Percentiles rank a stretch among this genome's conserved stretches.
phyloP scores from a whole-genome alignment of 2,797 vertebrate genomes.

The Sebastes dallii region DNA sequence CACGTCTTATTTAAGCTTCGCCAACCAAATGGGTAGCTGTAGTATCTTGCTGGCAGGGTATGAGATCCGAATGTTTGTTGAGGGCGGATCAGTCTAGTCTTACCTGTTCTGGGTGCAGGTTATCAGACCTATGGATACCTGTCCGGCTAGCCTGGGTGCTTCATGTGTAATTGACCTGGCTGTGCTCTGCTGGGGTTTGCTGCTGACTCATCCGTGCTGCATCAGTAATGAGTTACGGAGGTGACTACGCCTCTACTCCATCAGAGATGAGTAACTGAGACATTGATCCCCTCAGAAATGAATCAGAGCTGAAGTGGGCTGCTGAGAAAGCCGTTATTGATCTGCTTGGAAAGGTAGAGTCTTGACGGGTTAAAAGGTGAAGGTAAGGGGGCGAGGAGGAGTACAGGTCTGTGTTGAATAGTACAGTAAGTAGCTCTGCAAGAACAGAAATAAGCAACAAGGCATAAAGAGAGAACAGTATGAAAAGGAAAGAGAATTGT shows the following conservation, averaged over 20 bases:
- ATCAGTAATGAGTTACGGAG: conserved; percentile 60
- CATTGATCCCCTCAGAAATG: conserved; percentile 64
- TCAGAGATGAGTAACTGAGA: conserved; percentile 63
- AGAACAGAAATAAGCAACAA: background rate
- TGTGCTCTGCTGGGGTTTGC: conserved; percentile 34
- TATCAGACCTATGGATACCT: conserved; percentile 37
- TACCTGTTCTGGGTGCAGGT: conserved; percentile 42
- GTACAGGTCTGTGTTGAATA: background rate
- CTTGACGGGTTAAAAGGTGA: conserved; percentile 26
- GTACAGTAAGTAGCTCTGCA: background rate
- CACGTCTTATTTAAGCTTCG: conserved; percentile 9
- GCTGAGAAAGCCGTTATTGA: conserved; percentile 66
- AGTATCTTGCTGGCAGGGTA: conserved; percentile 3
- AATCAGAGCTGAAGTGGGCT: conserved; percentile 60
- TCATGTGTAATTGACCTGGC: conserved; percentile 59
- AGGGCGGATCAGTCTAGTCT: conserved; percentile 42
- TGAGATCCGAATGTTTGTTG: conserved; percentile 40
- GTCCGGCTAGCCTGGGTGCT: conserved; percentile 12
- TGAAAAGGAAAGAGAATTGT: background rate
- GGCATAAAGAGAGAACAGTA: too few species aligned
- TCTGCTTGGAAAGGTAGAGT: conserved; percentile 38
- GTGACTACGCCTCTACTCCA: conserved; percentile 46
- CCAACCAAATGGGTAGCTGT: conserved; percentile 29
- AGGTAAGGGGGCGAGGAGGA: background rate
- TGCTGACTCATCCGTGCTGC: conserved; percentile 66